phyloP scores from a whole-genome alignment of 1,140 invertebrate species.

The silkworm (Bombyx mori) region ASM3026992v2 NC_085123.1:6325001-6325500 shows the following conservation, averaged over 20 bases:
- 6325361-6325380: constrained; percentile 77
- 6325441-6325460: constrained; percentile 66
- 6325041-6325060: no score
- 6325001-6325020: no score
- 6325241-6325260: constrained; percentile 79
- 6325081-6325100: no score
- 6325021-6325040: no score
- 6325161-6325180: no score
- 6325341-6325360: constrained; percentile 80
- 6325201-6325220: no score
- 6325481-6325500: constrained; percentile 27
- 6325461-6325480: constrained; percentile 57
- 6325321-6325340: constrained; percentile 79
- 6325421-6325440: constrained; percentile 74
- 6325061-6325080: no score
- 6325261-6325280: constrained; percentile 80
- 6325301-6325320: constrained; percentile 77
- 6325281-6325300: constrained; percentile 75
- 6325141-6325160: no score
- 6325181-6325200: neutral
- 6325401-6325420: constrained; percentile 76
- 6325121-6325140: no score
- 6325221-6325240: constrained; percentile 61
- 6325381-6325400: constrained; percentile 75
- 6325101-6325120: no score